Evolutionary conservation across 1,140 invertebrate genomes (phyloP), one percentile per base, ranked within the genome.

Genomic region (Sycophaga agraensis): DNA sequence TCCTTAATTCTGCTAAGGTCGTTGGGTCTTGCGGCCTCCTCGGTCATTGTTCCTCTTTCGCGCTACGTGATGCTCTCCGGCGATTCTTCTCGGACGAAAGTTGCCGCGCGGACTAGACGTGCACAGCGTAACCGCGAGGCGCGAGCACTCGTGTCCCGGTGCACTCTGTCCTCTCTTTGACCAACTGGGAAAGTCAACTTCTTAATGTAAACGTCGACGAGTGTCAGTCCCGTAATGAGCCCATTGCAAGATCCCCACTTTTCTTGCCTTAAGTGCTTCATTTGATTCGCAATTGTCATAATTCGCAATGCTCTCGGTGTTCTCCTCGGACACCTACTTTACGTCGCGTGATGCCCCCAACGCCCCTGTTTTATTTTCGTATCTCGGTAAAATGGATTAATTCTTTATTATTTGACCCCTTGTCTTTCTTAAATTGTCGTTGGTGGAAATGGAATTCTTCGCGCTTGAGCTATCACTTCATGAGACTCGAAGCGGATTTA

Each of bases 211-310:
- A 48, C 49, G 28, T 12, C 21, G 14, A n/a, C n/a, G 50, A 54
- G 22, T 42, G 12, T n/a, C 24, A 34, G 19, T 4, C 26, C 11
- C n/a, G 39, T 53, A 57, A 57, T 63, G 39, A 63, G 45, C 28
- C 35, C n/a, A 62, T 26, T 40, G 19, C 51, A 56, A 49, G 48
- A 40, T 66, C 69, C 70, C 70, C 68, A 67, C 70, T 65, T 67
- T 57, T 42, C 16, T 24, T 21, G 48, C 37, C 40, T 63, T 66
- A 67, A 70, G 58, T 68, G 59, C 49, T 48, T 64, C 67, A 68
- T 68, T 73, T 73, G 66, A 69, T 70, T 70, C 66, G 68, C 68
- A 74, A 72, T 72, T 73, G 70, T 66, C 62, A 67, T 72, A 72
- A 73, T 72, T 69, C 64, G 43, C 48, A 59, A 64, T n/a, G n/a